Evolutionary conservation across 2,888 invertebrate genomes (phyloP).

Genomic region (Cremastobaeus sp.): DNA sequence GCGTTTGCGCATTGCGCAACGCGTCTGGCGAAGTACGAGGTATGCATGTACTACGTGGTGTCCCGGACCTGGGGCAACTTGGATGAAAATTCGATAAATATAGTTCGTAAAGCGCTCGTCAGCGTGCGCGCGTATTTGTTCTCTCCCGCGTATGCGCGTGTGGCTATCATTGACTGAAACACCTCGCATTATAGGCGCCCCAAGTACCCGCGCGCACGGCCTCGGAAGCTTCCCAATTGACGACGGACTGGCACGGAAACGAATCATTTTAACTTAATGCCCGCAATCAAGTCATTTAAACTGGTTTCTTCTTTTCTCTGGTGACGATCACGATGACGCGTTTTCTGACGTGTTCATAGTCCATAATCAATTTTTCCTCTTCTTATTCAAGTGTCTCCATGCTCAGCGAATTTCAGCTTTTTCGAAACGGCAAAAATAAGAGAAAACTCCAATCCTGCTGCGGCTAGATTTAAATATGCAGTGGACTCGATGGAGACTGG

Average conservation of each 20-base stretch:
- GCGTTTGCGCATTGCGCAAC: constrained; percentile 60
- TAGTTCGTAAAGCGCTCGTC: constrained; percentile 54
- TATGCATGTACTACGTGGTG: constrained; percentile 52
- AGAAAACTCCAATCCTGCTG: no score
- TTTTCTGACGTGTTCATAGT: no score
- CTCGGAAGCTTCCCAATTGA: constrained; percentile 64
- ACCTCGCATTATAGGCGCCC: constrained; percentile 44
- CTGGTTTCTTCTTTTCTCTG: constrained; percentile 32
- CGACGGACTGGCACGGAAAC: constrained; percentile 63
- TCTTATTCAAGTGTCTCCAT: no score
- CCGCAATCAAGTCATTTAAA: constrained; percentile 49
- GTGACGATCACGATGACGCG: constrained; percentile 21
- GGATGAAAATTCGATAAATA: constrained; percentile 64
- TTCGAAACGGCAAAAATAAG: no score
- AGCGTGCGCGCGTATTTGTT: constrained; percentile 45
- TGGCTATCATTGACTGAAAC: constrained; percentile 55
- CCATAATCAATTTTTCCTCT: no score
- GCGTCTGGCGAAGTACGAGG: constrained; percentile 58
- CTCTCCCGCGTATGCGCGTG: constrained; percentile 34
- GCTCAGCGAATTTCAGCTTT: no score
- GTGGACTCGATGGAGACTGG: no score
- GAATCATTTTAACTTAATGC: constrained; percentile 62
- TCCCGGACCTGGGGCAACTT: constrained; percentile 64
- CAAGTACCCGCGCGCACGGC: constrained; percentile 63
- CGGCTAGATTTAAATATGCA: no score